Evolutionary conservation across 2,888 invertebrate species (phyloP), one percentile per base, ranked within the genome.

Genomic region (Oscheius sp.): DNA sequence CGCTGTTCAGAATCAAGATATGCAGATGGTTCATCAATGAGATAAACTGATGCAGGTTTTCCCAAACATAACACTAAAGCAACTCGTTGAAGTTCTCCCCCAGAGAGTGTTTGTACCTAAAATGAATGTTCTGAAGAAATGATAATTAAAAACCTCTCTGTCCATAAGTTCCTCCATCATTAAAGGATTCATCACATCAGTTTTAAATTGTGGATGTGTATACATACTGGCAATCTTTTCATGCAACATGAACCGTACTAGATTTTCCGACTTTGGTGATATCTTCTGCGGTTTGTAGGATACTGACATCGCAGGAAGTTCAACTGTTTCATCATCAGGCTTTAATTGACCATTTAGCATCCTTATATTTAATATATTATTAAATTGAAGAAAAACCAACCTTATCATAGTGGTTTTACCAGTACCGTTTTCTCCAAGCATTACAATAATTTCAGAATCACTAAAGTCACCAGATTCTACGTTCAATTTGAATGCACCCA

Each of bases 251-350:
- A 93, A 92, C 51, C 95, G 90, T 3, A 99, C 98, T 59, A 70
- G 36, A 47, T 95, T 94, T 75, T 93, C 92, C 67, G 93, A 94
- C 88, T 95, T 97, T 2, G 98, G 98, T 78, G 95, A 95, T 87
- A 98, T 99, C 88, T 97, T 99, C 89, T 98, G 98, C 49, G 98
- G 98, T 88, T 98, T 98, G 90, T 98, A 99, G 88, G 96, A 97
- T 86, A 98, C 95, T 88, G 96, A 94, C 76, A 99, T 89, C 82
- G 92, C 91, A 0, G 97, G 97, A 71, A 94, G 89, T 47, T 85
- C 84, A 26, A 71, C 72, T 17, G 67, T 68, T 20, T 91, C 92
- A 49, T 89, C 92, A 51, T 89, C 92, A 1, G 97, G 93, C 80
- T 92, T 90, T 85, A 98, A 89, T 86, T 94, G 93, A 59, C 98